Percentiles rank a stretch among this genome's conserved stretches.
Evolutionary conservation across 2,797 vertebrate genomes (phyloP).

Genomic region (Myoxocephalus aenaeus): DNA sequence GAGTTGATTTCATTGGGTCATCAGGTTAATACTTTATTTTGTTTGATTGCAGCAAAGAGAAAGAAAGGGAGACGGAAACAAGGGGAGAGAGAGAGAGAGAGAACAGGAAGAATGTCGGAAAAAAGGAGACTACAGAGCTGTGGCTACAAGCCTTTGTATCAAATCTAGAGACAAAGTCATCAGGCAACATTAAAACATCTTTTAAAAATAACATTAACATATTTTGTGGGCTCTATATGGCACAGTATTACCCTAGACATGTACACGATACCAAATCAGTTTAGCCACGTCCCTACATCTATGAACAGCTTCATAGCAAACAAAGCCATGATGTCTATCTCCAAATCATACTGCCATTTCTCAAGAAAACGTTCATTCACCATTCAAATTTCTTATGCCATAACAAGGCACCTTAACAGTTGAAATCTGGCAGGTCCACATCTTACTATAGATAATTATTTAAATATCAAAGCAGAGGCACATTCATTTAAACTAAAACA

Average conservation of each 20-base stretch:
- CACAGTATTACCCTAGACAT: conserved; percentile 86
- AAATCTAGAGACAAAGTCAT: conserved; percentile 88
- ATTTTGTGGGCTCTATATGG: conserved; percentile 86
- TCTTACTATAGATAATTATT: conserved; percentile 79
- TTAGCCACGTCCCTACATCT: conserved; percentile 86
- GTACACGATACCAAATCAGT: conserved; percentile 86
- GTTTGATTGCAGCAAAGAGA: conserved; percentile 89
- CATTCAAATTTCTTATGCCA: conserved; percentile 82
- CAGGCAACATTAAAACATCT: conserved; percentile 88
- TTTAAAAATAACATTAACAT: conserved; percentile 86
- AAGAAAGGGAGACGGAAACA: conserved; percentile 80
- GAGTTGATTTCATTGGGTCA: conserved; percentile 78
- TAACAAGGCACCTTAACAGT: conserved; percentile 82
- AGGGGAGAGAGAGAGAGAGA: conserved; percentile 69
- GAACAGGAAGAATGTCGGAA: conserved; percentile 67
- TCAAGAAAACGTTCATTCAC: conserved; percentile 63
- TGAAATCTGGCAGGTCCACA: conserved; percentile 81
- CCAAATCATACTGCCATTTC: conserved; percentile 65
- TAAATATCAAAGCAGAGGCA: conserved; percentile 86
- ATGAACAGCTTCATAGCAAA: conserved; percentile 84
- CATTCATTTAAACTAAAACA: conserved; percentile 84
- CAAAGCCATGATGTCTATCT: conserved; percentile 80
- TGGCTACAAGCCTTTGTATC: conserved; percentile 87
- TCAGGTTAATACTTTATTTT: conserved; percentile 93
- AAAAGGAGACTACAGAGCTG: conserved; percentile 83